Base-by-base conservation (phyloP, 2,888 invertebrate genomes). In the Ennomos quercinarius region DNA sequence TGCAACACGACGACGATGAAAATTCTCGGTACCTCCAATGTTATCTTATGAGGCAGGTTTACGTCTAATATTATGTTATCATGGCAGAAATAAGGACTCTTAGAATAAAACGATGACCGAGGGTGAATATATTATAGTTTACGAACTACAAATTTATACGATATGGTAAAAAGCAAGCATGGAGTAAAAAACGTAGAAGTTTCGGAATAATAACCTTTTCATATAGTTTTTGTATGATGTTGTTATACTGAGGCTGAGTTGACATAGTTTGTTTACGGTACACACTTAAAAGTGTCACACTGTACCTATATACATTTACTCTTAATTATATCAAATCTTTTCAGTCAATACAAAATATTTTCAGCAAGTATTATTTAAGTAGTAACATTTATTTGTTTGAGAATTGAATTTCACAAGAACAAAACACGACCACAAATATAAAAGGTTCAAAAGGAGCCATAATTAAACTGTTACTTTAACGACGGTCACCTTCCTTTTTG, bases 21-120 rank as follows among this genome's bases (percentile, higher is more conserved):
- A 88, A 91, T 91, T 90, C 91, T 89, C 86, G 80, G 86, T 89
- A 86, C 85, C 87, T 87, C 84, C 59, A 85, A 81, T 89, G 89
- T 90, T 90, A 87, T 91, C 87, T 88, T 84, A 87, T 83, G 86
- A 86, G 84, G 81, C 82, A 79, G 83, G 85, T 86, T 86, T 85
- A 86, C 84, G 82, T 89, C 84, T 86, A 83, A 88, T 89, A 87
- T 85, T 81, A 81, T 86, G 85, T 86, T 84, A 83, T 84, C 83
- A 82, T 79, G 80, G 77, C 78, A 77, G 80, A 76, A 80, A 81
- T 61, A 67, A 64, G 63, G 64, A 61, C 60, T 61, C 57, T 58
- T 61, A 48, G 60, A 66, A 64, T 59, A 75, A 78, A 73, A 74
- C 66, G 70, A 72, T 76, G 68, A 67, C 71, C 66, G 71, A 68